These are phyloP conservation scores for Leptodactylus fallax DNA, from an alignment of 2,797 vertebrate genomes.

Conservation along the genomic window DNA sequence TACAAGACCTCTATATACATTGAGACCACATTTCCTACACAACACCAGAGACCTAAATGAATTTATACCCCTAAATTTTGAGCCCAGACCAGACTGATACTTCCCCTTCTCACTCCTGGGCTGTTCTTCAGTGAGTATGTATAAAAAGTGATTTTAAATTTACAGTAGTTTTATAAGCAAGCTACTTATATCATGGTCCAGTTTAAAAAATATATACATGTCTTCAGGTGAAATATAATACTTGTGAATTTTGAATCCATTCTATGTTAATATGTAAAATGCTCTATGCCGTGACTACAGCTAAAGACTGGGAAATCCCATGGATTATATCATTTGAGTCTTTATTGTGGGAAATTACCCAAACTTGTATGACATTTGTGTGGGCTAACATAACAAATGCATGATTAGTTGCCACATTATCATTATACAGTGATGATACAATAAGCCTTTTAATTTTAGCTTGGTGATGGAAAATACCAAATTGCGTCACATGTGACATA, in stretches of 20 bases:
- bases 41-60: too few relatives aligned
- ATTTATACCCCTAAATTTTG: too few relatives aligned
- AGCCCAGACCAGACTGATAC: too few relatives aligned
- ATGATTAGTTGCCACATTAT: background rate
- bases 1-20: too few relatives aligned
- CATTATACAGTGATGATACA: background rate
- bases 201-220: background rate
- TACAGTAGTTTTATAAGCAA: too few relatives aligned
- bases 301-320: background rate
- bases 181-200: too few relatives aligned
- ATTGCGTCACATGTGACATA: background rate
- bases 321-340: background rate
- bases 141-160: too few relatives aligned
- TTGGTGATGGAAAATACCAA: background rate
- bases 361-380: background rate
- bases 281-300: background rate
- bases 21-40: too few relatives aligned
- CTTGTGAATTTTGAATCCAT: background rate
- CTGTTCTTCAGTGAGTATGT: too few relatives aligned
- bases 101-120: too few relatives aligned
- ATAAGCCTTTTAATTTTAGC: background rate
- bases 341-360: background rate
- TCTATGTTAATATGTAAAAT: background rate
- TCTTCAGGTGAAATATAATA: background rate
- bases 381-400: background rate